Base-by-base conservation (phyloP, 2,113 vertebrate species). In the Trinectes maculatus region DNA sequence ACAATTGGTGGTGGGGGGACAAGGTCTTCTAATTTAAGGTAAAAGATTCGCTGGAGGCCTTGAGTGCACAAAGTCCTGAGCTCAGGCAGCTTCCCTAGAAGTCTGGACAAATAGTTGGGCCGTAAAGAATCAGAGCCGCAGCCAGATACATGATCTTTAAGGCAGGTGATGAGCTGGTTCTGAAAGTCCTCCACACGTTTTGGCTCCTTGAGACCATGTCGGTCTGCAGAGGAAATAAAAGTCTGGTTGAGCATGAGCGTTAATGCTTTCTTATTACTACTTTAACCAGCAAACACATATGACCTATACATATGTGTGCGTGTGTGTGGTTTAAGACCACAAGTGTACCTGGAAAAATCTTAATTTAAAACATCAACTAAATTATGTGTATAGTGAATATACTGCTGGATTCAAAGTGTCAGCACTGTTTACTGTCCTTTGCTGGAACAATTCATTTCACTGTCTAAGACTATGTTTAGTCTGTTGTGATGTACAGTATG, bases 1-100 rank as follows among this genome's bases (percentile, higher is more conserved):
- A 98, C 93, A 0, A 98, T 95, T 2, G 95, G 95, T 0, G 97
- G 97, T 0, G 95, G 95, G 0, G 96, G 94, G 74, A 98, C 95
- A 46, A 98, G 71, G 69, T 98, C 94, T 84, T 96, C 96, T 63
- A 99, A 86, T 86, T 98, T 98, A 72, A 98, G 95, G 92, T 97
- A 98, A 86, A 99, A 96, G 82, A 99, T 98, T 34, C 96, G 95
- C 84, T 98, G 97, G 11, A 96, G 92, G 67, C 97, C 97, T 80
- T 98, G 96, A 22, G 94, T 98, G 84, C 95, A 95, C 51, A 99
- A 93, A 59, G 96, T 97, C 79, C 96, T 94, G 49, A 98, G 94
- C 85, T 98, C 96, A 0, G 96, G 95, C 72, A 99, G 92, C 68
- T 96, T 98, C 76, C 96, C 93, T 46, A 98, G 89, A 42, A 98